Base-by-base conservation (phyloP, 2,888 invertebrate genomes). In the Bembecia ichneumoniformis region DNA sequence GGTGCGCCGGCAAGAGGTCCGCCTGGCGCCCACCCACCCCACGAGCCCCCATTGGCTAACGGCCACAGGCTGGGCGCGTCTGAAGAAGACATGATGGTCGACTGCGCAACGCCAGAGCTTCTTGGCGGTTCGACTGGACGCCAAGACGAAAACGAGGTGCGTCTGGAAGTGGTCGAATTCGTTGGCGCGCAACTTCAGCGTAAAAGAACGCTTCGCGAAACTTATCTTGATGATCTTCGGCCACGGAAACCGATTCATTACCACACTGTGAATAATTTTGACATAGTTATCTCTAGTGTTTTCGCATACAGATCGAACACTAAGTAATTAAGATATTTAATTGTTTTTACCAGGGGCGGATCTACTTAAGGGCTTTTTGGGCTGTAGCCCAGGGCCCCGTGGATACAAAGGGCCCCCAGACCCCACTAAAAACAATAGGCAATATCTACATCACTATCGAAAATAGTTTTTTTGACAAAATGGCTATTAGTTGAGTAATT, bases 21-120 rank as follows among this genome's bases (percentile, higher is more conserved):
- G 98, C 58, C 96, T 94, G 17, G 96, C 94, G 49, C 96, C 96
- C 58, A 97, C 89, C 54, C 94, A 91, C n/a, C 95, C 95, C 73
- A 96, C 92, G 34, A 95, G 82, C 0, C 93, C 89, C 10, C 93
- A 88, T 62, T 94, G 94, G 64, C 92, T 92, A 55, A 93, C 92
- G 43, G 91, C 90, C 71, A 97, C 97, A 0, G 97, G 96, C 34
- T 61, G 57, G 36, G 75, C 80, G 3, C 86, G 80, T 61, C 86
- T 86, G 90, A 98, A 99, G 90, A 99, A 99, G 55, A 99, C 98
- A 73, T 99, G 99, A 82, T 99, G 97, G 71, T 99, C 99, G 0
- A 99, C 99, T 71, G 97, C 96, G 35, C 96, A 96, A 71, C 97
- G 94, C 99, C 99, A 99, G 49, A 99, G 87, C 66, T 97, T 93